Evolutionary conservation across 2,797 vertebrate species (phyloP).

Genomic region (Ficedula albicollis): DNA sequence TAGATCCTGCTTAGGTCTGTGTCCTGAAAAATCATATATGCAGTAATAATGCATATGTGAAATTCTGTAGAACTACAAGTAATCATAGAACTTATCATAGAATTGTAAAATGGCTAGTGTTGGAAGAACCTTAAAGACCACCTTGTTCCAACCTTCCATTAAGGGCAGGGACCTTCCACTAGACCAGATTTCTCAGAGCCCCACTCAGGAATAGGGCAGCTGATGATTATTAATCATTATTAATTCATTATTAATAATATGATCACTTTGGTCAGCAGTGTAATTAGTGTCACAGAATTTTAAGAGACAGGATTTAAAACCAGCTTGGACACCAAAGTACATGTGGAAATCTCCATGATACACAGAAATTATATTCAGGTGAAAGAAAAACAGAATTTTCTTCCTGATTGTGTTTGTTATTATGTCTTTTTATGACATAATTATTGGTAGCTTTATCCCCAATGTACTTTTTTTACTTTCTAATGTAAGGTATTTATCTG

Average conservation of each 20-base stretch:
- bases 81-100: background rate
- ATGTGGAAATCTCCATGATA: background rate
- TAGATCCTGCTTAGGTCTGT: background rate
- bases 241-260: background rate
- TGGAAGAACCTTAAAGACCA: background rate
- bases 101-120: background rate
- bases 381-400: background rate
- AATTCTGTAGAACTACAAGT: background rate
- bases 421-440: background rate
- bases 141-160: background rate
- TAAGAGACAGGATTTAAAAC: background rate
- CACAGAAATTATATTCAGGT: background rate
- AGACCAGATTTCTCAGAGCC: background rate
- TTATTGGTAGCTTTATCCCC: background rate
- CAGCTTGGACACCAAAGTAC: background rate
- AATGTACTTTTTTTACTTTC: background rate
- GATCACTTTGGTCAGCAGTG: background rate
- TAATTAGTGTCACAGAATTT: background rate
- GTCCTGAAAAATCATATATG: background rate
- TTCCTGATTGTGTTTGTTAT: background rate
- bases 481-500: background rate
- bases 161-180: background rate
- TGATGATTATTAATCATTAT: background rate
- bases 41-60: background rate
- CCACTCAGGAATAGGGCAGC: background rate